Evolutionary conservation across 2,797 vertebrate species (phyloP), one percentile per base, ranked within the genome.

Genomic region (Crax fasciolata): DNA sequence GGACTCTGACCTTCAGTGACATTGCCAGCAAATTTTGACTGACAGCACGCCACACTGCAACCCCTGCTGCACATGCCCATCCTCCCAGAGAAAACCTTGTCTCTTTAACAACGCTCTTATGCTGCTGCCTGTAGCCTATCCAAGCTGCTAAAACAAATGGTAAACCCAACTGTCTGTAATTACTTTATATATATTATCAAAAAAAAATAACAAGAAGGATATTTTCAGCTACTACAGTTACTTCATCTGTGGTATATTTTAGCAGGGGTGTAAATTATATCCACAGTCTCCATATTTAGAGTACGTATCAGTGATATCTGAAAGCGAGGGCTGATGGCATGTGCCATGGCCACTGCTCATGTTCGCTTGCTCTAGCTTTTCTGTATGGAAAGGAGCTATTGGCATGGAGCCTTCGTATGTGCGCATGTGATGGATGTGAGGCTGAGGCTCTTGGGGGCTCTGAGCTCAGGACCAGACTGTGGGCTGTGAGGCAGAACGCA

Each of bases 1-100:
- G 92, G 93, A 94, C 89, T 96, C 92, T 97, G 97, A 98, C 98
- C 98, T 98, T 98, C 97, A 97, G 63, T 82, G 95, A 98, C 98
- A 97, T 97, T 98, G 96, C 92, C 76, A 79, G 96, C 93, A 96
- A 93, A 95, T 96, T 97, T 96, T 98, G 97, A 98, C 83, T 98
- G 97, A 97, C 98, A 98, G 96, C 83, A 52, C 71, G 30, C 90
- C 96, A 66, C 84, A 89, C 83, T 92, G 90, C 94, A 96, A 90
- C 84, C 90, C 93, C 85, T 85, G 95, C 92, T 63, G 86, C 66
- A 93, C 38, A 71, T 85, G 81, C 65, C 91, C 23, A 24, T 52
- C 90, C 89, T 96, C 92, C 87, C 17, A 94, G 95, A 91, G 97
- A 96, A 96, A 84, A 43, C 48, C 54, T 95, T 80, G 73, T 88